Evolutionary conservation across 2,797 vertebrate species (phyloP).

Genomic region (Melanotaenia boesemani): DNA sequence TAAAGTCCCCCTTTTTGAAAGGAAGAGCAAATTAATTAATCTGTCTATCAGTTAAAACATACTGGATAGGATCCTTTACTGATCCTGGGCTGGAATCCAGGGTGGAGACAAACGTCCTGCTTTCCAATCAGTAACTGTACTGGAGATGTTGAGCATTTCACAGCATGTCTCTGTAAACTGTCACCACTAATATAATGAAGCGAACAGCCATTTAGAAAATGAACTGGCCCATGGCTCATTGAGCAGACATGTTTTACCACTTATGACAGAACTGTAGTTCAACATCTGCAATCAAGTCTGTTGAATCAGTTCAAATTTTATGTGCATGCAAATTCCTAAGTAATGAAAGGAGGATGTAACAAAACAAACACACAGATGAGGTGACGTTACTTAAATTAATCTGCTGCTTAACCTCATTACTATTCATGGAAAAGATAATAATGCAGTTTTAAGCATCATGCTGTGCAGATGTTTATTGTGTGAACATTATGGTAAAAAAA

Average conservation of each 20-base stretch:
- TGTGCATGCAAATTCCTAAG: neutral
- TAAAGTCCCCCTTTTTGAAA: neutral
- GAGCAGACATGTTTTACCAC: slow-evolving; percentile 35
- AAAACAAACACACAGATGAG: neutral
- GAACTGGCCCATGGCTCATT: slow-evolving; percentile 40
- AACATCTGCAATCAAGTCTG: slow-evolving; percentile 1
- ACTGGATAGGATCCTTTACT: slow-evolving; percentile 15
- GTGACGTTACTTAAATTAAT: neutral
- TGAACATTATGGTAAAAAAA: neutral
- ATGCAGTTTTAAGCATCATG: neutral
- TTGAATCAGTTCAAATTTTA: neutral
- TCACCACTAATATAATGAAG: slow-evolving; percentile 51
- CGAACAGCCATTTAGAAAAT: slow-evolving; percentile 56
- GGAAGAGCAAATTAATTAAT: slow-evolving; percentile 4
- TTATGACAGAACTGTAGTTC: slow-evolving; percentile 16
- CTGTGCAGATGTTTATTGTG: neutral
- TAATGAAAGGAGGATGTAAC: neutral
- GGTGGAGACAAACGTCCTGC: slow-evolving; percentile 18
- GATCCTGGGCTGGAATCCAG: slow-evolving; percentile 42
- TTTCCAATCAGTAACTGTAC: slow-evolving; percentile 24
- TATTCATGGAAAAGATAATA: neutral
- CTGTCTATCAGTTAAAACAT: slow-evolving; percentile 4
- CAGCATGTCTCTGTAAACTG: slow-evolving; percentile 49
- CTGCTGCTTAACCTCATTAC: neutral
- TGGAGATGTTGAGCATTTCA: slow-evolving; percentile 44